Conservation (phyloP, 2,888 invertebrate genomes). For the Cosmia trapezina region DNA sequence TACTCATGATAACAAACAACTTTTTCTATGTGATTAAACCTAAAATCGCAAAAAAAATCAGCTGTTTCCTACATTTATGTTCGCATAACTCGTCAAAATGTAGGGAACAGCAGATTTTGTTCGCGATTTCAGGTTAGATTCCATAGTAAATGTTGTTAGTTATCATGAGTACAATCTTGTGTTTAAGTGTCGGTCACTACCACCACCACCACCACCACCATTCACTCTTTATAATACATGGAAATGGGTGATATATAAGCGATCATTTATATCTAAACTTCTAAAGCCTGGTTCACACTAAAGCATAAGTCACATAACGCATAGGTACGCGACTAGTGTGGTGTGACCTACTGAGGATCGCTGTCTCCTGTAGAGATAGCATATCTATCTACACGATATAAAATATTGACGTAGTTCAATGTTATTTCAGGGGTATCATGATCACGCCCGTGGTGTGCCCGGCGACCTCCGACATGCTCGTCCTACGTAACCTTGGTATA, state of each 20-base stretch:
- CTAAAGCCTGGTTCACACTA: neutral
- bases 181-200: too few relatives aligned
- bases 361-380: too few relatives aligned
- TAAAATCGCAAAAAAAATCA: too few relatives aligned
- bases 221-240: neutral
- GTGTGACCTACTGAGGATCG: neutral
- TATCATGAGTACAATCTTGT: too few relatives aligned
- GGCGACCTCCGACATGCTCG: conserved; percentile 78
- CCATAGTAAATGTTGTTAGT: too few relatives aligned
- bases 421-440: conserved; percentile 74
- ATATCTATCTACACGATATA: neutral
- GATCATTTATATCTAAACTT: neutral
- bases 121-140: too few relatives aligned
- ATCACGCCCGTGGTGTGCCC: conserved; percentile 73
- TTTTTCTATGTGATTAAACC: too few relatives aligned
- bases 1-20: too few relatives aligned
- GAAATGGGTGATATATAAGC: neutral
- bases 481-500: conserved; percentile 75
- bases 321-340: neutral
- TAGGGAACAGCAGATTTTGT: too few relatives aligned
- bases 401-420: conserved; percentile 11
- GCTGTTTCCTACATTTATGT: too few relatives aligned
- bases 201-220: too few relatives aligned
- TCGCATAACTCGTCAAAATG: too few relatives aligned
- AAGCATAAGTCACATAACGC: neutral